phyloP scores from a whole-genome alignment of 1,140 invertebrate genomes.

The Aphaenogaster floridana region DNA sequence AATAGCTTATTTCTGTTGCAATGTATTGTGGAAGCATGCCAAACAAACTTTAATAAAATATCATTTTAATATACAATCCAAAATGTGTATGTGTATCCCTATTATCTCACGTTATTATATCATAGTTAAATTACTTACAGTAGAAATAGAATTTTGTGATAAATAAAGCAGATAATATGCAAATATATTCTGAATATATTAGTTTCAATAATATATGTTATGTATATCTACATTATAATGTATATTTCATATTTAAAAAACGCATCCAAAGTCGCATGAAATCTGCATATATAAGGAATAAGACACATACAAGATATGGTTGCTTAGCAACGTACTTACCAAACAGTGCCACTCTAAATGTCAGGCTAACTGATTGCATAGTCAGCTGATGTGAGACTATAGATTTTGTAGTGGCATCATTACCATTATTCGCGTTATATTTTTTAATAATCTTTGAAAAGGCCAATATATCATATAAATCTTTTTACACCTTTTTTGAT shows the following conservation, averaged over 20 bases:
- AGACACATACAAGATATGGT: slow-evolving; percentile 30
- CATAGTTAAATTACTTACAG: too few species aligned
- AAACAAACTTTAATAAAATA: slow-evolving; percentile 44
- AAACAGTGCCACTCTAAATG: slow-evolving; percentile 53
- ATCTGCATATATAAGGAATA: neutral
- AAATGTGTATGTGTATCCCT: neutral
- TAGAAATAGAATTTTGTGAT: slow-evolving; percentile 10
- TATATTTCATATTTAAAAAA: slow-evolving; percentile 7
- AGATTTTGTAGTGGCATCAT: slow-evolving; percentile 21
- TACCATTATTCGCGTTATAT: neutral
- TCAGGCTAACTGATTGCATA: neutral
- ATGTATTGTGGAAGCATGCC: slow-evolving; percentile 15
- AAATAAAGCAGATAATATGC: neutral
- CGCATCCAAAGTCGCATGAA: neutral
- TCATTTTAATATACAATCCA: slow-evolving; percentile 5
- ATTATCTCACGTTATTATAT: neutral
- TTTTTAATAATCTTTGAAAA: slow-evolving; percentile 8
- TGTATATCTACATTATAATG: neutral
- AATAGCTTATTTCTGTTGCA: slow-evolving; percentile 20
- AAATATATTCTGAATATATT: slow-evolving; percentile 3
- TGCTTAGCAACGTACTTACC: slow-evolving; percentile 68
- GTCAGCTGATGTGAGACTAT: slow-evolving; percentile 52
- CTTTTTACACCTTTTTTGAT: neutral
- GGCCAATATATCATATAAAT: neutral
- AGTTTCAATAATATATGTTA: slow-evolving; percentile 25